Evolutionary conservation across 2,113 vertebrate species (phyloP).

Genomic region (Nannospalax galili): DNA sequence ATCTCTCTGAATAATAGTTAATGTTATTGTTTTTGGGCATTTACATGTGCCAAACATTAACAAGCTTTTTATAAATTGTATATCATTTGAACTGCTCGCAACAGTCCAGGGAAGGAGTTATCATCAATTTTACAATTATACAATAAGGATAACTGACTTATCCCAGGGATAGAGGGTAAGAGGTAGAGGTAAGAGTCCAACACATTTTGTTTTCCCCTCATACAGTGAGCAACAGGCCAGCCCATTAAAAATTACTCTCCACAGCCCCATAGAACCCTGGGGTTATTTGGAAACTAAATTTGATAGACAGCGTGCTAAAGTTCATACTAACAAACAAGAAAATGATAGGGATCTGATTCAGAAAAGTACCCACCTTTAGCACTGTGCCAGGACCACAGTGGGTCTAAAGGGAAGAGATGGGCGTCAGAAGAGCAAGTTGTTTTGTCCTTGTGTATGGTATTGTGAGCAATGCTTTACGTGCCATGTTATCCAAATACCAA

Average conservation of each 20-base stretch:
- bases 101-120: background rate
- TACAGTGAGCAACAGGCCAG: background rate
- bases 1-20: slow-evolving; percentile 13
- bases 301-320: background rate
- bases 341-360: background rate
- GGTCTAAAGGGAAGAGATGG: background rate
- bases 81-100: background rate
- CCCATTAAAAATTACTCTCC: background rate
- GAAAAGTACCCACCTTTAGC: background rate
- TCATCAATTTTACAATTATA: background rate
- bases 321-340: background rate
- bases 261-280: background rate
- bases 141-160: background rate
- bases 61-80: background rate
- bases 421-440: background rate
- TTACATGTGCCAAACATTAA: background rate
- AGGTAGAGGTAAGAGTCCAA: background rate
- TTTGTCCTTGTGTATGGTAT: background rate
- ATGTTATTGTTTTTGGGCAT: background rate
- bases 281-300: background rate
- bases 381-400: background rate
- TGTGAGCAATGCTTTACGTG: background rate
- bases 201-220: background rate
- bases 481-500: background rate
- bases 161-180: background rate